Percentiles rank a stretch among this genome's conserved stretches.
Evolutionary conservation across 2,888 invertebrate genomes (phyloP).

Genomic region (Tryphoninae sp.): DNA sequence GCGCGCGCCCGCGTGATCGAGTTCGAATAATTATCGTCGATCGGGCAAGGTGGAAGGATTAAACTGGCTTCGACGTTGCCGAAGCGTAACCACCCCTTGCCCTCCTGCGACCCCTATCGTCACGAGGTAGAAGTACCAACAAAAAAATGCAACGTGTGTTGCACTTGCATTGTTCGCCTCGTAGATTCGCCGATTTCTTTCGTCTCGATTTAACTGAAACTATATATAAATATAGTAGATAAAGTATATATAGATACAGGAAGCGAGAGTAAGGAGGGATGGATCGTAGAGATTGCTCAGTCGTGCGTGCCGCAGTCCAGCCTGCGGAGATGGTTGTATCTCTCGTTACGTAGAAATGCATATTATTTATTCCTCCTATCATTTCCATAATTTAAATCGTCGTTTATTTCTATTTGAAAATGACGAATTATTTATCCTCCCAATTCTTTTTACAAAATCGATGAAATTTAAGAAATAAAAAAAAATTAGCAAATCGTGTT

Average conservation of each 20-base stretch:
- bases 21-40: conserved; percentile 54
- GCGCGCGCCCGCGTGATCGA: conserved; percentile 50
- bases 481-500: background rate
- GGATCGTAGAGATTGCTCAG: conserved; percentile 28
- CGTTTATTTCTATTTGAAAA: background rate
- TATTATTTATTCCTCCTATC: background rate
- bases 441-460: background rate
- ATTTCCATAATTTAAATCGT: background rate
- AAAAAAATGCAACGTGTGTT: background rate
- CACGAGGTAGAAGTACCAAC: background rate
- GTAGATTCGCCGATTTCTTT: conserved; percentile 37
- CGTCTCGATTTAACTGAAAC: background rate
- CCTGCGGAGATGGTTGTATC: background rate
- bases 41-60: conserved; percentile 37
- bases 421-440: background rate
- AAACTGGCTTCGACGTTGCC: conserved; percentile 9
- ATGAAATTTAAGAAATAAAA: background rate
- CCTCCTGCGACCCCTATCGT: background rate
- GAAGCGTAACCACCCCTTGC: background rate
- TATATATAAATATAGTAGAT: background rate
- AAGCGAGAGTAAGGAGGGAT: no score
- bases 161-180: conserved; percentile 4
- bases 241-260: background rate
- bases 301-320: background rate
- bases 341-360: background rate